Base-by-base conservation (phyloP, 64 coral and sea anemone species). In the Montipora foliosa region DNA sequence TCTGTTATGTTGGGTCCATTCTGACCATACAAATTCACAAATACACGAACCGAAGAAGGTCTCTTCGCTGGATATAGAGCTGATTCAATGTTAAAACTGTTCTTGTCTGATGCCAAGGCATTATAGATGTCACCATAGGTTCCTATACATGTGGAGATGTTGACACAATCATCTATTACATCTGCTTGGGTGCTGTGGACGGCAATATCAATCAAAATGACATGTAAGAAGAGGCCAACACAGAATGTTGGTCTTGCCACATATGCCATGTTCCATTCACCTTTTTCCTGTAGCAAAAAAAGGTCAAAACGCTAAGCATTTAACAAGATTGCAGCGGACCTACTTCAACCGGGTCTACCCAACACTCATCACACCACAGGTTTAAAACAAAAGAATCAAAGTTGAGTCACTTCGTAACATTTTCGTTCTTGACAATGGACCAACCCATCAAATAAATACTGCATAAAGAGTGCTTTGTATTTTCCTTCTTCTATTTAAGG, bases 41-140 rank as follows among this genome's bases (percentile, higher is more conserved):
- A 51, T 0, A 80, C 78, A 21, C 46, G 49, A 80, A 80, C 46
- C 4, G 78, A 80, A 51, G 78, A 80, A 0, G 78, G 78, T n/a
- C 2, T 21, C 17, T 51, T 80, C 0, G 78, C 19, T 80, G 78
- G 78, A 80, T 80, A 80, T 8, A 80, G 16, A 3, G 78, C 78
- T 6, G 78, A 80, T 9, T 80, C 78, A 80, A 80, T 80, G 15
- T 59, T 80, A 48, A 80, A 80, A 10, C 78, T 80, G 52, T 80
- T 80, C 5, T 80, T n/a, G 4, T 17, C 4, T 19, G 14, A 20
- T 80, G 78, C 5, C 22, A 80, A 8, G 17, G 15, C 6, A 6
- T 80, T 55, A 57, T 80, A 80, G 14, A 80, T 17, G 15, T 80
- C 15, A 19, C 5, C 78, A 57, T 80, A 80, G 14, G 46, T 80